Conservation (phyloP, 2,113 vertebrate species). For the Ploceus nigricollis region DNA sequence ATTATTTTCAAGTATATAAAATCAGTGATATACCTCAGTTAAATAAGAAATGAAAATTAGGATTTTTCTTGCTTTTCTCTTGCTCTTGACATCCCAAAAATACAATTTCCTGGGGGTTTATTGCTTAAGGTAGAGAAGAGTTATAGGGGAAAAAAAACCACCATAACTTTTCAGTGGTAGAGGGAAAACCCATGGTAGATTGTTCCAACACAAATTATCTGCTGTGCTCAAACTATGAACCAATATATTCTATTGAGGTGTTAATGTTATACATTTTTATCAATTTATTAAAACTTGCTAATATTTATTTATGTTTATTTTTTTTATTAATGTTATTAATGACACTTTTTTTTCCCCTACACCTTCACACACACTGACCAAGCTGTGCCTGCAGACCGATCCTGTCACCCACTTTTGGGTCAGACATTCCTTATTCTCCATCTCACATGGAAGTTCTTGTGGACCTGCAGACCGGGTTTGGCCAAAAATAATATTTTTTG, state of each 20-base stretch:
- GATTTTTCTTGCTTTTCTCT: neutral
- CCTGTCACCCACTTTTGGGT: neutral
- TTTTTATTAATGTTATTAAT: neutral
- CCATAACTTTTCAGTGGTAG: neutral
- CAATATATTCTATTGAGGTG: neutral
- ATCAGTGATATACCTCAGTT: neutral
- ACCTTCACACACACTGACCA: neutral
- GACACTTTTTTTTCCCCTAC: accelerated
- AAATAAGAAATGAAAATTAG: neutral
- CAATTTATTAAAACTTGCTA: neutral
- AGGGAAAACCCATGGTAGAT: neutral
- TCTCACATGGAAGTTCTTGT: neutral
- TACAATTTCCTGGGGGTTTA: accelerated
- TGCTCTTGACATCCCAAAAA: neutral
- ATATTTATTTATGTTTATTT: neutral
- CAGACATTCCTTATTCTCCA: neutral
- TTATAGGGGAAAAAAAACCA: neutral
- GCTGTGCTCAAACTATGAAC: neutral
- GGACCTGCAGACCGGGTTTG: neutral
- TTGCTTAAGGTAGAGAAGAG: neutral
- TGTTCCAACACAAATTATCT: neutral
- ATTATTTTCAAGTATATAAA: neutral
- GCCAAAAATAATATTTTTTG: neutral
- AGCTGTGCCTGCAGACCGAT: neutral
- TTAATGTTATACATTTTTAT: neutral